Evolutionary conservation across 2,113 vertebrate genomes (phyloP).

Genomic region (Hippocampus mohnikei): DNA sequence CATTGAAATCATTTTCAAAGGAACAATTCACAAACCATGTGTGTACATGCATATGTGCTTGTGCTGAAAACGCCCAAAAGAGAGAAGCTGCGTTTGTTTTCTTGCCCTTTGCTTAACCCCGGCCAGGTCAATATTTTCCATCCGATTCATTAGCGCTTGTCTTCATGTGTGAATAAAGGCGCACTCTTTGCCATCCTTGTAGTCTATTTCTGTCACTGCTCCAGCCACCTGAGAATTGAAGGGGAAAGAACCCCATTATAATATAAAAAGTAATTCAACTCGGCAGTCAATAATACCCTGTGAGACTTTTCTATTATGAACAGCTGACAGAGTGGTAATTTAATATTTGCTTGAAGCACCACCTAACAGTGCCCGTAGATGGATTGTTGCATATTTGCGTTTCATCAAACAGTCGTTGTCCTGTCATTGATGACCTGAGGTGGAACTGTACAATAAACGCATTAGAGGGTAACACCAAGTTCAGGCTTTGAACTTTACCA

Average conservation of each 20-base stretch:
- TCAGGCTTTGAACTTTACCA: not conserved
- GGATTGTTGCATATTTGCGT: not conserved
- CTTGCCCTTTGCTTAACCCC: slow-evolving; percentile 37
- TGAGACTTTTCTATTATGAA: not conserved
- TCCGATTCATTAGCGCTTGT: slow-evolving; percentile 19
- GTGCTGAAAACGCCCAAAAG: not conserved
- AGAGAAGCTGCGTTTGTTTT: slow-evolving; percentile 6
- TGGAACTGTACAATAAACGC: not conserved
- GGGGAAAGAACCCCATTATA: not conserved
- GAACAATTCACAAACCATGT: no score
- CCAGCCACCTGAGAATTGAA: slow-evolving; percentile 20
- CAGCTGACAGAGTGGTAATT: not conserved
- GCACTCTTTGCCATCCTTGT: slow-evolving; percentile 15
- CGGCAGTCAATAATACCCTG: not conserved
- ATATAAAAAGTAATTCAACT: not conserved
- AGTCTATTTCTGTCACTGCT: slow-evolving; percentile 24
- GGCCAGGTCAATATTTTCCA: slow-evolving; percentile 37
- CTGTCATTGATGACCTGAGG: not conserved
- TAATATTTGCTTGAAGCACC: not conserved
- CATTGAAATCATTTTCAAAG: not conserved
- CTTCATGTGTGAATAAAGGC: not conserved
- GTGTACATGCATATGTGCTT: not conserved
- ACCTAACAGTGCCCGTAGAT: not conserved
- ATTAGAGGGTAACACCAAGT: not conserved
- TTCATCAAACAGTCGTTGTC: not conserved